Evolutionary conservation across 2,113 vertebrate genomes (phyloP).

Genomic region (cattle (Bos taurus)): DNA sequence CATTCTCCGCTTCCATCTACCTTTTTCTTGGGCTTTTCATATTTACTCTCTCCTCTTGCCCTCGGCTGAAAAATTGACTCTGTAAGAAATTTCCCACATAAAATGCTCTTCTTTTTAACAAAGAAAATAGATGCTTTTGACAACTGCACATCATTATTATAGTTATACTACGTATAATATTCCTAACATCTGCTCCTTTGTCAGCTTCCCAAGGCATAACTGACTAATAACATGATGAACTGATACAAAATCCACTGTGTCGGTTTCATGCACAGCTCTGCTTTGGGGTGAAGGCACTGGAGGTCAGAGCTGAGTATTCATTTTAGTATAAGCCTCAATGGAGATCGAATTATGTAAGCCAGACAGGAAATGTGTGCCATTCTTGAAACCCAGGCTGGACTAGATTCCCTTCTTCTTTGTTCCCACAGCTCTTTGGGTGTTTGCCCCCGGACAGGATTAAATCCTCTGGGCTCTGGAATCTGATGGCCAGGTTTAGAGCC

Average conservation of each 20-base stretch:
- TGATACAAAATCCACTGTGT: constrained; percentile 59
- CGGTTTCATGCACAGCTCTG: constrained; percentile 50
- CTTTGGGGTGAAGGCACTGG: constrained; percentile 28
- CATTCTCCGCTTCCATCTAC: not conserved
- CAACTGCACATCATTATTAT: constrained; percentile 64
- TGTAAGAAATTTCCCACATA: not conserved
- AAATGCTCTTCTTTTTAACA: constrained; percentile 21
- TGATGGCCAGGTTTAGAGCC: not conserved
- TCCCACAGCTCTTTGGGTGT: not conserved
- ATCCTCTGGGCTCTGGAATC: not conserved
- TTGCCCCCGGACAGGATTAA: not conserved
- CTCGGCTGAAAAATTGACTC: not conserved
- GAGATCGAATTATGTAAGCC: not conserved
- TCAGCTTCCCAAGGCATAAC: constrained; percentile 73
- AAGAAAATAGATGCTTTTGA: constrained; percentile 62
- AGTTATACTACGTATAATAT: constrained; percentile 71
- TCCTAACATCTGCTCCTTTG: constrained; percentile 79
- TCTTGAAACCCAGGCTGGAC: not conserved
- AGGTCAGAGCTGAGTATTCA: constrained; percentile 35
- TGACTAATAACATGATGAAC: constrained; percentile 73
- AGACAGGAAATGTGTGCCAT: not conserved
- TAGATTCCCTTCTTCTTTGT: not conserved
- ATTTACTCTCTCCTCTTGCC: constrained; percentile 2
- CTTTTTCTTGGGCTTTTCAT: not conserved
- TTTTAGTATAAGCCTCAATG: constrained; percentile 51